Conservation (phyloP, 2,888 invertebrate species). For the Erebia aethiops region DNA sequence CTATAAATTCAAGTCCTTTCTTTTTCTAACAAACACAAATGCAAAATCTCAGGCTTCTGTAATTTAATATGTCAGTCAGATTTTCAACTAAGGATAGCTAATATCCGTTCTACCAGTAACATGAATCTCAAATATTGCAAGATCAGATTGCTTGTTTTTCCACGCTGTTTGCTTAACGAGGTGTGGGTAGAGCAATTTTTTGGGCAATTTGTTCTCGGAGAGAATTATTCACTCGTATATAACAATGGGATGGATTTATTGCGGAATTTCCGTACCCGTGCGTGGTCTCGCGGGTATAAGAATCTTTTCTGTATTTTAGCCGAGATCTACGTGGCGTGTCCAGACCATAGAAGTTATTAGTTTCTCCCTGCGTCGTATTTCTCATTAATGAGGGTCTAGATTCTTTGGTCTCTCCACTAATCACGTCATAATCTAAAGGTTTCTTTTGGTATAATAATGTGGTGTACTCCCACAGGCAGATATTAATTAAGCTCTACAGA, state of each 20-base stretch:
- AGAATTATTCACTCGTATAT: conserved; percentile 34
- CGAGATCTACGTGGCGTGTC: background rate
- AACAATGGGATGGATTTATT: conserved; percentile 27
- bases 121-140: conserved; percentile 27
- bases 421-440: too few species aligned
- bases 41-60: too few species aligned
- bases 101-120: background rate
- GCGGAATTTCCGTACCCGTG: conserved; percentile 9
- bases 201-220: conserved; percentile 40
- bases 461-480: too few species aligned
- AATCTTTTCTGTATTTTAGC: background rate
- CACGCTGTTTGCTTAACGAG: conserved; percentile 45
- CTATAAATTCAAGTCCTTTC: too few species aligned
- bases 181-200: conserved; percentile 42
- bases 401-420: too few species aligned
- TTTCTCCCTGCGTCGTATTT: background rate
- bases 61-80: too few species aligned
- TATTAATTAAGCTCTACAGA: too few species aligned
- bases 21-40: too few species aligned
- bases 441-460: too few species aligned
- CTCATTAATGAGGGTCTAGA: too few species aligned
- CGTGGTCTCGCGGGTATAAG: background rate
- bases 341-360: background rate
- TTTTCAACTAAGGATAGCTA: too few species aligned
- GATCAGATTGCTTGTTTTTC: conserved; percentile 45